Evolutionary conservation across 92 coral and sea anemone genomes (phyloP), one percentile per base, ranked within the genome.

Genomic region (Phenganax marumi): DNA sequence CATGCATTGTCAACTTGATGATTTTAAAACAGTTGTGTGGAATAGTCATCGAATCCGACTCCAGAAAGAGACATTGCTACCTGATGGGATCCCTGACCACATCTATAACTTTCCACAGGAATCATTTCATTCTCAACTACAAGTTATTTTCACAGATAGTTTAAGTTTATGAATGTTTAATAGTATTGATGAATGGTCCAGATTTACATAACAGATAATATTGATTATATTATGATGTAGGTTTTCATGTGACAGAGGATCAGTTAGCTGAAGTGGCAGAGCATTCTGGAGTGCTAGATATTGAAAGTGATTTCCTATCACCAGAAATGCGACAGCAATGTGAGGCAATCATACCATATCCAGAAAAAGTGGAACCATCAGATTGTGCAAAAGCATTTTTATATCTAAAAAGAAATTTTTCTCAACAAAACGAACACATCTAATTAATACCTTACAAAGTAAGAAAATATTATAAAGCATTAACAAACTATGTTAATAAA

Each of bases 71-170:
- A 75, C 80, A 17, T 21, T 52, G 65, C 80, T 75, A 52, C 80
- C 80, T 52, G 64, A 52, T 52, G 80, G 80, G 2, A 33, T 75
- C 54, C 80, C 80, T 52, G 22, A 75, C 19, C 80, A 75, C 54
- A 75, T 75, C 12, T 21, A 52, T 39, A 23, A 9, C 19, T 75
- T 75, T 52, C 80, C 80, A 1, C 63, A 75, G 48, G 80, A 65
- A 65, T 19, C 46, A 19, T 65, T 10, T 19, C 12, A 65, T 65
- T 65, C 21, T 12, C 7, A 19, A 19, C 46, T 8, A 65, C 8
- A 19, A 65, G 21, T 65, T 19, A 65, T 65, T 19, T 65, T 65
- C 46, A 19, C 21, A 65, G 12, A 19, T 65, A 22, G 21, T 8
- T 19, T 16, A 11, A 26, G 13, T 22, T 65, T 65, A 0, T 65